These are phyloP conservation scores for Caradrina kadenii DNA, from an alignment of 2,888 invertebrate genomes.

Conservation along the genomic window DNA sequence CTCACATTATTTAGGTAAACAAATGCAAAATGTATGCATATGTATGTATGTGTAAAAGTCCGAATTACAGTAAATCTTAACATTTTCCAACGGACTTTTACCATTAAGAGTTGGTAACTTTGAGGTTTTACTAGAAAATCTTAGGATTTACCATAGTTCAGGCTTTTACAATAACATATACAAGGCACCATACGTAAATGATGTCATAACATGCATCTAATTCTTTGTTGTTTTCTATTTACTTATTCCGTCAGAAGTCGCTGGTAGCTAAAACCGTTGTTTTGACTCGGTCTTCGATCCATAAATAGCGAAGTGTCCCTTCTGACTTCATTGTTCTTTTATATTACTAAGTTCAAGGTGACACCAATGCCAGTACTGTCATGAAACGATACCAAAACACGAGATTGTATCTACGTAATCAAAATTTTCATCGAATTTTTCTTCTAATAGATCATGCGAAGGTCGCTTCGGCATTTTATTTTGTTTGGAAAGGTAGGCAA, in stretches of 20 bases:
- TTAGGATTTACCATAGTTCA: too few species aligned
- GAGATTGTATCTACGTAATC: slow-evolving; percentile 21
- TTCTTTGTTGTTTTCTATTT: slow-evolving; percentile 9
- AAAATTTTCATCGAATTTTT: slow-evolving; percentile 39
- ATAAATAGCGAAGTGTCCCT: slow-evolving; percentile 11
- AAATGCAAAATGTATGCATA: too few species aligned
- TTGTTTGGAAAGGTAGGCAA: slow-evolving; percentile 25
- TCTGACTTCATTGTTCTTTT: slow-evolving; percentile 45
- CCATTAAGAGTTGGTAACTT: too few species aligned
- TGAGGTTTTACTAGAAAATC: too few species aligned
- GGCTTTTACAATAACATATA: too few species aligned
- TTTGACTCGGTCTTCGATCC: slow-evolving; percentile 15
- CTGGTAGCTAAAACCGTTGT: slow-evolving; percentile 18
- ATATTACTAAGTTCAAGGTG: slow-evolving; percentile 51
- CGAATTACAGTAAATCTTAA: too few species aligned
- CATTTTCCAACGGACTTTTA: too few species aligned
- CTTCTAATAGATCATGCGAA: slow-evolving; percentile 41
- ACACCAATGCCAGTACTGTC: slow-evolving; percentile 35
- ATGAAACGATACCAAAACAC: slow-evolving; percentile 48
- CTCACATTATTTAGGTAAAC: too few species aligned
- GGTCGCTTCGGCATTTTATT: slow-evolving; percentile 23
- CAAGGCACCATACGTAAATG: too few species aligned
- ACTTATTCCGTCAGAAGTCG: slow-evolving; percentile 6
- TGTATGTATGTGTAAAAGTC: too few species aligned
- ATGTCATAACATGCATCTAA: background rate